Evolutionary conservation across 2,113 vertebrate genomes (phyloP).

Genomic region (Pterocles burchelli): DNA sequence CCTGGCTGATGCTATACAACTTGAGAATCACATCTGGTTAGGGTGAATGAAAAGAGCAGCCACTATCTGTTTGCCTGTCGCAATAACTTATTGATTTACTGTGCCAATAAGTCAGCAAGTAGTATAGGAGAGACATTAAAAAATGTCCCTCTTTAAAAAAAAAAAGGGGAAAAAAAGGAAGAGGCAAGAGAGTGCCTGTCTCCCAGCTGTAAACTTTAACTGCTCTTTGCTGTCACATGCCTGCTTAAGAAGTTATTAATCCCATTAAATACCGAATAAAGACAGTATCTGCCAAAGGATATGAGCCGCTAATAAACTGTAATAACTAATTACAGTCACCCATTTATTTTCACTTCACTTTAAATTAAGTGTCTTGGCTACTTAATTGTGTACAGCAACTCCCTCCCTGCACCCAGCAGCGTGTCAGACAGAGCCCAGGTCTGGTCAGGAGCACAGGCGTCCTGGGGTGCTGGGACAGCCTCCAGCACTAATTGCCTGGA

Average conservation of each 20-base stretch:
- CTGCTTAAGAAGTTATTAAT: conserved; percentile 44
- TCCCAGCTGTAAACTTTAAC: not conserved
- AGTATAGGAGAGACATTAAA: not conserved
- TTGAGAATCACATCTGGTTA: not conserved
- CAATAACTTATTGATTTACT: not conserved
- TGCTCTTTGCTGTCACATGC: not conserved
- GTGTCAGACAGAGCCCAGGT: not conserved
- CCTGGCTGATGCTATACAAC: not conserved
- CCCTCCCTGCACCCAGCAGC: not conserved
- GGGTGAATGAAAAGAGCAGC: not conserved
- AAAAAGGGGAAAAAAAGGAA: not conserved
- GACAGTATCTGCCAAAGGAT: conserved; percentile 26
- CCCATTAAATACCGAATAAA: conserved; percentile 14
- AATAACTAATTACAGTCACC: conserved; percentile 40
- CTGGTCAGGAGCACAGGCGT: accelerated
- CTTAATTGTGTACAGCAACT: not conserved
- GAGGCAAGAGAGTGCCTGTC: not conserved
- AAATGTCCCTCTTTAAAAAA: not conserved
- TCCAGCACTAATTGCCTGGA: not conserved
- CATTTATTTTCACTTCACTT: conserved; percentile 33
- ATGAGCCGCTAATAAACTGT: conserved; percentile 37
- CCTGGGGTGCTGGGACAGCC: not conserved
- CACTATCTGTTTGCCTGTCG: not conserved
- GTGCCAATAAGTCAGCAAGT: not conserved
- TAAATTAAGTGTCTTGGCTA: not conserved